These are phyloP conservation scores for Sterrhoptilus dennistouni DNA, from an alignment of 2,113 vertebrate species.

Conservation along the genomic window DNA sequence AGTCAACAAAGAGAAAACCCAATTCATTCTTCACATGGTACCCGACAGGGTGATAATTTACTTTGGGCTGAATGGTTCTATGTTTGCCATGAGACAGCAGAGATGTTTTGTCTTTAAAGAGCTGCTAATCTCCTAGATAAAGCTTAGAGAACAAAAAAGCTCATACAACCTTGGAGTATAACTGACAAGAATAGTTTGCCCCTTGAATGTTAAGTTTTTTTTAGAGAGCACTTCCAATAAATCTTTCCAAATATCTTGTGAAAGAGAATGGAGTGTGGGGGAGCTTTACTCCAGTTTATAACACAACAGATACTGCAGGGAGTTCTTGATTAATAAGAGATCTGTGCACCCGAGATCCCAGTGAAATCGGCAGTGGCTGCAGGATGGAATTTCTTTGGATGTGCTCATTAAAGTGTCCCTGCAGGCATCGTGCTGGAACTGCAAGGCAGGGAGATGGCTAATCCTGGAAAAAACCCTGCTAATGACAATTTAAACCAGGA, in stretches of 20 bases:
- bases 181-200: neutral
- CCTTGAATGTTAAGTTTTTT: neutral
- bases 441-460: neutral
- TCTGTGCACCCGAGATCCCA: neutral
- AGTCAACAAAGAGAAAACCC: neutral
- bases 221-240: neutral
- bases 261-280: neutral
- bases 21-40: neutral
- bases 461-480: neutral
- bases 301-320: neutral
- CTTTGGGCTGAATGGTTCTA: neutral
- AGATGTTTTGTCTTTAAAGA: neutral
- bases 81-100: neutral
- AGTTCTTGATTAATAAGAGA: neutral
- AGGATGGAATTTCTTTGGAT: neutral
- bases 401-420: neutral
- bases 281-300: neutral
- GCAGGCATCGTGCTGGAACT: neutral
- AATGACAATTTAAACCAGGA: neutral
- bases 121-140: neutral
- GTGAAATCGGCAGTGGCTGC: neutral
- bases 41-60: neutral
- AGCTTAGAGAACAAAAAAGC: neutral
- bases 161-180: neutral
- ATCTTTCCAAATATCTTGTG: neutral